A percentile compares a stretch with the other conserved stretches of the same genome.
Conservation (phyloP, 2,797 vertebrate species). For the Oryzias dopingdopingensis region DNA sequence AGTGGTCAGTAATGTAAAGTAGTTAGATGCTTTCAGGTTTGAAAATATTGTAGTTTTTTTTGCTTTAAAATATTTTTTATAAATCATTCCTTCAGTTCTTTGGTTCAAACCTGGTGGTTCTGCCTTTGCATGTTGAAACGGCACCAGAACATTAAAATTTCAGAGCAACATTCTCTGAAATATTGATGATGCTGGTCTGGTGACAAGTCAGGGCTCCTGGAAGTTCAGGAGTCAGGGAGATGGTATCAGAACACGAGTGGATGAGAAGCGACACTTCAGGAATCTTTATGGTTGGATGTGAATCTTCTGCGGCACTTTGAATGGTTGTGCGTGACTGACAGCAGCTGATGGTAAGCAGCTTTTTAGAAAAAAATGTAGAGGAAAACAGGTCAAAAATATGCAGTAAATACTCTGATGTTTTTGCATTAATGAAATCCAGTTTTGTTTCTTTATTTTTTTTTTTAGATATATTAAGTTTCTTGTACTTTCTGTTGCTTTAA, state of each 20-base stretch:
- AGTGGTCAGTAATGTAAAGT: background rate
- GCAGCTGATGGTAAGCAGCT: conserved; percentile 66
- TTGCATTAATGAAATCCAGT: no score
- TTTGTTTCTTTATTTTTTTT: no score
- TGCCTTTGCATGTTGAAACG: conserved; percentile 30
- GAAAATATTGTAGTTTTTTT: no score
- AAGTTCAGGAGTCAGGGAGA: conserved; percentile 45
- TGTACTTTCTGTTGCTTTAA: no score
- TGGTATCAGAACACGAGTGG: conserved; percentile 15
- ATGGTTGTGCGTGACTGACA: conserved; percentile 40
- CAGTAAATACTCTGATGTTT: no score
- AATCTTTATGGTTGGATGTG: conserved; percentile 30
- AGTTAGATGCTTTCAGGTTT: no score
- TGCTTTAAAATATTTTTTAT: background rate
- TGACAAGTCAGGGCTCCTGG: conserved; percentile 47
- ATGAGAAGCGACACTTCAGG: conserved; percentile 16
- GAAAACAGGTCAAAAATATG: background rate
- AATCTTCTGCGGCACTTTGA: conserved; percentile 29
- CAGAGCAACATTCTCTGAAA: conserved; percentile 56
- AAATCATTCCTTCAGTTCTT: conserved; percentile 1
- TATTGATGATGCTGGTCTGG: conserved; percentile 64
- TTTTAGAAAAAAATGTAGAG: background rate
- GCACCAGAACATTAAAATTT: conserved; percentile 64
- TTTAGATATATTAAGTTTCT: no score
- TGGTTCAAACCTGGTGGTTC: conserved; percentile 1